These are phyloP conservation scores for Enteromius mattozi DNA, from an alignment of 2,797 vertebrate genomes.

Conservation along the genomic window DNA sequence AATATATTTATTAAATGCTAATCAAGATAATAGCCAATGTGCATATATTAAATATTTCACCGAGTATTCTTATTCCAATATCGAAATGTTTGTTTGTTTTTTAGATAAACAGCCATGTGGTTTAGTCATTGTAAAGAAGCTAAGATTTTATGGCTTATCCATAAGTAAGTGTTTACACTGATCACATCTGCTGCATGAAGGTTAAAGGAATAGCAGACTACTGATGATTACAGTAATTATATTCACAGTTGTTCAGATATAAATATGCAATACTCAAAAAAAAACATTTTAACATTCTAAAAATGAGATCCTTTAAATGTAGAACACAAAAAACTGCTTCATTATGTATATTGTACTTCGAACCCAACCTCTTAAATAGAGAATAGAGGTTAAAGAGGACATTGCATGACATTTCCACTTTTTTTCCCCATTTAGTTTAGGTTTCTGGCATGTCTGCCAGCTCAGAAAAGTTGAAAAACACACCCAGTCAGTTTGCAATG, in stretches of 20 bases:
- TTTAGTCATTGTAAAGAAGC: background rate
- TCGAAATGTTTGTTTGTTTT: background rate
- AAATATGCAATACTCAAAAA: slow-evolving; percentile 13
- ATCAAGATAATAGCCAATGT: background rate
- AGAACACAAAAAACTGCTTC: background rate
- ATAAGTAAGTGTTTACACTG: background rate
- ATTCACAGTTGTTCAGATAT: slow-evolving; percentile 19
- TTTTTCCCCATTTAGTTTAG: background rate
- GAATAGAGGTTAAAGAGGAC: slow-evolving; percentile 3
- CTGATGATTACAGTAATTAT: background rate
- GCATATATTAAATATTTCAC: background rate
- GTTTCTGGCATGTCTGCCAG: background rate
- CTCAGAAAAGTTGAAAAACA: background rate
- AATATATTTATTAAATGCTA: background rate
- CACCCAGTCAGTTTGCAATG: background rate
- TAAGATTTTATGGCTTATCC: background rate
- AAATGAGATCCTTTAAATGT: background rate
- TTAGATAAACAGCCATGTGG: background rate
- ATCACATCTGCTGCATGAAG: background rate
- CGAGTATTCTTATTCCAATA: background rate
- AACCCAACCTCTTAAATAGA: slow-evolving; percentile 1
- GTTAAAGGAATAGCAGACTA: background rate
- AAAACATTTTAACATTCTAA: background rate
- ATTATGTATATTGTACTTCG: background rate
- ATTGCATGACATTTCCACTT: background rate